Evolutionary conservation across 2,797 vertebrate genomes (phyloP).

Genomic region (Steatocranus sp.): DNA sequence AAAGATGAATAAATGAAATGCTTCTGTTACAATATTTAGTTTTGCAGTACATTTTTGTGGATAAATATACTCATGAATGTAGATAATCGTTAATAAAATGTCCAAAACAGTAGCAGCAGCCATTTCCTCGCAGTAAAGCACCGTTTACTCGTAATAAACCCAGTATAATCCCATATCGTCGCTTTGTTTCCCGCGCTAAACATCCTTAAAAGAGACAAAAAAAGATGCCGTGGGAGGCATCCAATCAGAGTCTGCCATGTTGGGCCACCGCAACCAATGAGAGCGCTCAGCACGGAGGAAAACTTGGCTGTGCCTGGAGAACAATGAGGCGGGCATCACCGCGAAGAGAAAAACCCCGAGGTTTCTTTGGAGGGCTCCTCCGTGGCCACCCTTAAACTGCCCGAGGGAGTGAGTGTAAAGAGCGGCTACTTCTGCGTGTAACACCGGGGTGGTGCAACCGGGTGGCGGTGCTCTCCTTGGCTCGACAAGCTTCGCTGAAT

Average conservation of each 20-base stretch:
- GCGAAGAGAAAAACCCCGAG: neutral
- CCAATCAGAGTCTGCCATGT: conserved; percentile 81
- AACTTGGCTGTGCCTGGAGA: conserved; percentile 36
- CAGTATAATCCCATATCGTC: neutral
- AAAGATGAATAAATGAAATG: neutral
- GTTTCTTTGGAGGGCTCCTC: neutral
- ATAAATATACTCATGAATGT: neutral
- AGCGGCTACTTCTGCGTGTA: neutral
- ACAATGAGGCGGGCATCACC: conserved; percentile 44
- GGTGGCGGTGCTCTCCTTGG: neutral
- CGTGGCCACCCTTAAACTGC: neutral
- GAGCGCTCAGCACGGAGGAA: conserved; percentile 11
- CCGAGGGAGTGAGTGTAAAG: neutral
- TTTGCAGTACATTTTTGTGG: neutral
- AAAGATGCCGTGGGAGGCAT: neutral
- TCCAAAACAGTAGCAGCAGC: neutral
- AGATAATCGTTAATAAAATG: neutral
- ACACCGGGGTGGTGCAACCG: neutral
- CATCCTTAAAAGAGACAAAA: conserved; percentile 30
- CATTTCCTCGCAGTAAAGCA: neutral
- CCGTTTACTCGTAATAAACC: neutral
- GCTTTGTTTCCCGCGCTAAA: conserved; percentile 16
- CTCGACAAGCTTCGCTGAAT: neutral
- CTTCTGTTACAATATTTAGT: neutral
- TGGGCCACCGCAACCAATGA: conserved; percentile 73